Conservation (phyloP, 2,113 vertebrate species). For the Gymnocephalus cernua region DNA sequence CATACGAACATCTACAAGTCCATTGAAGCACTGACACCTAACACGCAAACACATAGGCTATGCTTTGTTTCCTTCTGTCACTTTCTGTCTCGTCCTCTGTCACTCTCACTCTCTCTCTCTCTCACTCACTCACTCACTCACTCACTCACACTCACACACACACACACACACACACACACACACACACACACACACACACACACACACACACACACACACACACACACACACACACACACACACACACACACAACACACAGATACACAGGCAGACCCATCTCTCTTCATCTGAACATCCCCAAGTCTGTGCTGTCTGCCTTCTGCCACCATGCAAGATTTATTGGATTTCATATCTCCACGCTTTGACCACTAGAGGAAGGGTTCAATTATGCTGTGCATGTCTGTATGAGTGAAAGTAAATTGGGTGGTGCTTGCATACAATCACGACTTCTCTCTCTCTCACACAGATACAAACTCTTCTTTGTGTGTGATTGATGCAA, state of each 20-base stretch:
- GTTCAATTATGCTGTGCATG: conserved; percentile 2
- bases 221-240: conserved; percentile 1
- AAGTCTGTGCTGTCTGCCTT: conserved; percentile 18
- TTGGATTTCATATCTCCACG: conserved; percentile 39
- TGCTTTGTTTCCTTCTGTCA: conserved; percentile 1
- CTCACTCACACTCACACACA: background rate
- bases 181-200: no score
- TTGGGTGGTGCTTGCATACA: background rate
- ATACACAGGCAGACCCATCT: conserved; percentile 18
- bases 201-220: background rate
- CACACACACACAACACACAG: background rate
- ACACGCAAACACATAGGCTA: background rate
- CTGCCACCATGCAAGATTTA: conserved; percentile 29
- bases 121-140: background rate
- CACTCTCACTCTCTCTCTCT: background rate
- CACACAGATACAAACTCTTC: conserved; percentile 2
- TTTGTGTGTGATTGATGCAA: background rate
- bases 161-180: background rate
- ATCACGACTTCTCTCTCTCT: background rate
- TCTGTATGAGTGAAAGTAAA: background rate
- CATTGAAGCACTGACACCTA: background rate
- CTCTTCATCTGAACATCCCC: conserved; percentile 2
- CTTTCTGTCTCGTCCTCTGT: background rate
- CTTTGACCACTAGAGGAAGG: conserved; percentile 34
- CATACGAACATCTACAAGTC: background rate